Percentiles rank a stretch among this genome's conserved stretches.
Evolutionary conservation across 1,140 invertebrate species (phyloP).

Genomic region (Drosophila fuyamai): DNA sequence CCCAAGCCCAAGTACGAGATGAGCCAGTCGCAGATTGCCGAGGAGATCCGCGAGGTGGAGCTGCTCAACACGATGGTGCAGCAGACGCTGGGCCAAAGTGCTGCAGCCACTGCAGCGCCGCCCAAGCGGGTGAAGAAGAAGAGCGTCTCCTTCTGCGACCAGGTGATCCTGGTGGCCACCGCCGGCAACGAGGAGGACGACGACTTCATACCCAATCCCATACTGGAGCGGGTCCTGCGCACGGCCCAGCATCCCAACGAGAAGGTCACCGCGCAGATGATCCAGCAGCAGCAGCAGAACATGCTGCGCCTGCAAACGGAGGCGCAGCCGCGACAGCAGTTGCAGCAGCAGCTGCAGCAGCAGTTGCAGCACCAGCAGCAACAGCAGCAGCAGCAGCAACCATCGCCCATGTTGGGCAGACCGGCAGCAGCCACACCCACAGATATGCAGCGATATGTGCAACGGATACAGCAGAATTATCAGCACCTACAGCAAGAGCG

Average conservation of each 20-base stretch:
- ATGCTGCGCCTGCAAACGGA: constrained; percentile 86
- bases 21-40: constrained; percentile 84
- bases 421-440: constrained; percentile 15
- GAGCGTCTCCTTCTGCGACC: constrained; percentile 96
- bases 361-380: constrained; percentile 37
- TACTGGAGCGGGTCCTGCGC: constrained; percentile 93
- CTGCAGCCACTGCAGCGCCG: background rate
- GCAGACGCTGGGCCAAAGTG: constrained; percentile 80
- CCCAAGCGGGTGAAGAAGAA: constrained; percentile 92
- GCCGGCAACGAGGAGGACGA: constrained; percentile 96
- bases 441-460: constrained; percentile 80
- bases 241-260: constrained; percentile 87
- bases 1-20: constrained; percentile 81
- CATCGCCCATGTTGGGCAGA: constrained; percentile 63
- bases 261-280: constrained; percentile 86
- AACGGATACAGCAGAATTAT: constrained; percentile 54
- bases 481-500: constrained; percentile 56
- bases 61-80: constrained; percentile 86
- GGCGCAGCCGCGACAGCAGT: constrained; percentile 63
- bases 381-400: constrained; percentile 40
- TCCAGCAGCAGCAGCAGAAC: constrained; percentile 86
- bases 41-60: constrained; percentile 86
- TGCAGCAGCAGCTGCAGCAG: constrained; percentile 51
- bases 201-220: constrained; percentile 95
- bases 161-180: constrained; percentile 95